A percentile compares a stretch with the other conserved stretches of the same genome.
These are phyloP conservation scores for Melanotaenia trifasciata DNA, from an alignment of 2,797 vertebrate species.

Conservation along the genomic window DNA sequence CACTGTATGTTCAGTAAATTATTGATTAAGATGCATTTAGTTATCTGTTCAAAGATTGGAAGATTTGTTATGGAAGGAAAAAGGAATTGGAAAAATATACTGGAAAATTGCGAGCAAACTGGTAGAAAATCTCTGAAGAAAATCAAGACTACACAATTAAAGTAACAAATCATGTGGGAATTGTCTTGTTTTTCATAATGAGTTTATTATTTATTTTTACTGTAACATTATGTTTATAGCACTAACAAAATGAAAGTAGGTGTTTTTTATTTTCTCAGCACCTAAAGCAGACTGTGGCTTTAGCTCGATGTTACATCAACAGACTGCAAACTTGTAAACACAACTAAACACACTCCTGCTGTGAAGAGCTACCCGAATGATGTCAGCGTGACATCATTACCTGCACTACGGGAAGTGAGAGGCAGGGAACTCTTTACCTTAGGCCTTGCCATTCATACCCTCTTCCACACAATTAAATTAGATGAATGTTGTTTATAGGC, in stretches of 20 bases:
- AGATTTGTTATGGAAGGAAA: too few species aligned
- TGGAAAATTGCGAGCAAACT: too few species aligned
- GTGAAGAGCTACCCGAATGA: constrained; percentile 49
- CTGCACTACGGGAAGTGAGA: constrained; percentile 46
- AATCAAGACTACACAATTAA: not conserved
- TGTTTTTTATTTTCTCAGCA: not conserved
- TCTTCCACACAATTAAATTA: constrained; percentile 67
- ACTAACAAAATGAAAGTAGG: not conserved
- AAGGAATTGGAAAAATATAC: too few species aligned
- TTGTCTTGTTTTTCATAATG: not conserved
- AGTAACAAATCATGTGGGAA: not conserved
- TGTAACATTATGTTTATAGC: not conserved
- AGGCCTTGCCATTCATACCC: constrained; percentile 44
- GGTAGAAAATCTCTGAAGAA: too few species aligned
- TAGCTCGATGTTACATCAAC: constrained; percentile 30
- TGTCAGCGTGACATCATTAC: constrained; percentile 72
- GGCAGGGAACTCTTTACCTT: constrained; percentile 58
- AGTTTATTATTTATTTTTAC: not conserved
- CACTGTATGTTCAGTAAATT: too few species aligned
- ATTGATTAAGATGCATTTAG: too few species aligned
- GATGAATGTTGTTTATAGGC: constrained; percentile 73
- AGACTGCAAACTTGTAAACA: constrained; percentile 11
- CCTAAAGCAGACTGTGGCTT: constrained; percentile 19
- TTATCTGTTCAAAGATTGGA: too few species aligned
- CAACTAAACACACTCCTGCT: constrained; percentile 11